Base-by-base conservation (phyloP, 2,113 vertebrate species). In the Rhynchomys soricoides region DNA sequence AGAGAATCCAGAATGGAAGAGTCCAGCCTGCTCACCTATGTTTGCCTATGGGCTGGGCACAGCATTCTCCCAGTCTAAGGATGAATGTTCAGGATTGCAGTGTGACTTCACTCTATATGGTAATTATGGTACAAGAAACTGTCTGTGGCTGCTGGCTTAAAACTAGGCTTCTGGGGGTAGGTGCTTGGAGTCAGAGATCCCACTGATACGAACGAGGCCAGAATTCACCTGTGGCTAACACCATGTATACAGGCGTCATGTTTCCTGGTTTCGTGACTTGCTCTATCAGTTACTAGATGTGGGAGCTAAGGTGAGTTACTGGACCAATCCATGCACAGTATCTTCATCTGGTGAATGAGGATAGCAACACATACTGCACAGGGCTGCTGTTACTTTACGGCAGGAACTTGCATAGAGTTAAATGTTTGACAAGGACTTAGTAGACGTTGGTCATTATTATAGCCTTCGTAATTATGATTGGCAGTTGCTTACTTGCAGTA, bases 321-420 rank as follows among this genome's bases (percentile, higher is more conserved):
- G 52, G 73, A 45, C 21, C 71, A n/a, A 77, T 59, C 79, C 48
- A 22, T 85, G 75, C 71, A 86, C 59, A 29, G 79, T 87, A 85
- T 94, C 74, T 70, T 94, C 77, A 91, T 89, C 75, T 86, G 75
- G 83, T 43, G 83, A 94, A 79, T 50, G 17, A 6, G 50, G 34
- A 57, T 45, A 71, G 55, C 4, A n/a, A 75, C 40, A 70, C 6
- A 43, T 13, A 59, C 16, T 73, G 82, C 40, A 40, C 22, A 68
- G n/a, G 50, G 66, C 75, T 91, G 19, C 62, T 90, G 78, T 79
- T 50, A 90, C 31, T 17, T 57, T 29, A 19, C 5, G 45, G 55
- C 29, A 21, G 62, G 75, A 50, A 19, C 40, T 57, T 70, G 4
- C 78, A 40, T 43, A 93, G 66, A 83, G 55, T 11, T 70, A 24